Evolutionary conservation across 2,888 invertebrate genomes (phyloP), one percentile per base, ranked within the genome.

Genomic region (Monopis laevigella): DNA sequence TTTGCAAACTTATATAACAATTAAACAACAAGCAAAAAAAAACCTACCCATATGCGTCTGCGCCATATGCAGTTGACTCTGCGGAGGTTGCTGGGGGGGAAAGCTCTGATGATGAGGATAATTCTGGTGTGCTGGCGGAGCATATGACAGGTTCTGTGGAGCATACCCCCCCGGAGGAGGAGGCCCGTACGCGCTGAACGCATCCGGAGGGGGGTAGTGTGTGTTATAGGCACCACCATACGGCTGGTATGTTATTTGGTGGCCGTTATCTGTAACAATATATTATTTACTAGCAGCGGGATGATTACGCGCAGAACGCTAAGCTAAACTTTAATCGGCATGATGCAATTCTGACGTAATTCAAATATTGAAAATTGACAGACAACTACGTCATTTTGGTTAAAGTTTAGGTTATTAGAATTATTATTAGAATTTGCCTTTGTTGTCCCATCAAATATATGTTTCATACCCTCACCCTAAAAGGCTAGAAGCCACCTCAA

Each of bases 171-270:
- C 77, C 0, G 74, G 75, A 12, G 80, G 78, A 6, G 80, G 77
- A 6, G 80, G 77, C 32, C 78, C 80, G 44, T 81, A 81, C 13
- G 75, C 74, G 2, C 80, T 73, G 48, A 81, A 82, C 17, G 80
- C 75, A 40, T 82, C 81, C 36, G 80, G 77, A 3, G 80, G 78
- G 13, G 78, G 77, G 51, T 82, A 82, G 46, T 81, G 81, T n/a
- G 81, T 73, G 52, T 82, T 82, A 50, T 82, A 82, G 16, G 81
- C 77, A 29, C 72, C 70, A 43, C 74, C 81, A 49, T 81, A 82
- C 39, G 81, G 80, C 53, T 80, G 81, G 49, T 82, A 82, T 13
- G 80, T 71, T 46, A 82, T 81, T 53, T 82, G 82, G 48, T 82
- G 82, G 3, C 82, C 82, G 65, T 82, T 82, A 57, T 82, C 82